phyloP scores from a whole-genome alignment of 37 sponge, comb jelly and placozoan genomes.

The Tethya wilhelma region DNA sequence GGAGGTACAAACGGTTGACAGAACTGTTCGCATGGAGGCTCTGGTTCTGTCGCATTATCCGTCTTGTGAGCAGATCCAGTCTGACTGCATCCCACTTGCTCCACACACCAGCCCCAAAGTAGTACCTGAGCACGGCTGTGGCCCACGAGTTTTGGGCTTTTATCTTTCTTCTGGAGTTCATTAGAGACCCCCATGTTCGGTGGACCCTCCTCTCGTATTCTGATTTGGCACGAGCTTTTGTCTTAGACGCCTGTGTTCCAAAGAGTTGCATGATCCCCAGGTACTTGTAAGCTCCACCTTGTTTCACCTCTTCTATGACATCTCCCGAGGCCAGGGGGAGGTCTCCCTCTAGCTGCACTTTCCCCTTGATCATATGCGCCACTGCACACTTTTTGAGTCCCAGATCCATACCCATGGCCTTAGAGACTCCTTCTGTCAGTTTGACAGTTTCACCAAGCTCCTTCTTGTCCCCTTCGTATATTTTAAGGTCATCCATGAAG shows the following conservation, averaged over 20 bases:
- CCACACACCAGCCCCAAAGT: neutral
- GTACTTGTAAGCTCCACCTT: constrained; percentile 24
- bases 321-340: neutral
- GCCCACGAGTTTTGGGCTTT: neutral
- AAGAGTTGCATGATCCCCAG: constrained; percentile 32
- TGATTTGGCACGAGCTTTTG: too few relatives aligned
- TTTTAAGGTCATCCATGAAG: constrained; percentile 5
- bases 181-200: neutral
- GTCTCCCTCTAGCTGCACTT: neutral
- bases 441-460: neutral
- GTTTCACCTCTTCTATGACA: neutral
- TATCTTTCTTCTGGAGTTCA: neutral
- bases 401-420: constrained; percentile 37
- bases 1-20: neutral
- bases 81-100: neutral
- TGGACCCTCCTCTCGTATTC: neutral
- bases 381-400: constrained; percentile 36
- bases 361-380: constrained; percentile 18
- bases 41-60: neutral
- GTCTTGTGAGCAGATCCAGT: neutral
- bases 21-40: neutral
- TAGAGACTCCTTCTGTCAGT: neutral
- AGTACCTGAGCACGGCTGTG: neutral
- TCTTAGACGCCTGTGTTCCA: neutral
- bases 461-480: neutral